Evolutionary conservation across 2,888 invertebrate species (phyloP), one percentile per base, ranked within the genome.

Genomic region (Eupithecia centaureata): DNA sequence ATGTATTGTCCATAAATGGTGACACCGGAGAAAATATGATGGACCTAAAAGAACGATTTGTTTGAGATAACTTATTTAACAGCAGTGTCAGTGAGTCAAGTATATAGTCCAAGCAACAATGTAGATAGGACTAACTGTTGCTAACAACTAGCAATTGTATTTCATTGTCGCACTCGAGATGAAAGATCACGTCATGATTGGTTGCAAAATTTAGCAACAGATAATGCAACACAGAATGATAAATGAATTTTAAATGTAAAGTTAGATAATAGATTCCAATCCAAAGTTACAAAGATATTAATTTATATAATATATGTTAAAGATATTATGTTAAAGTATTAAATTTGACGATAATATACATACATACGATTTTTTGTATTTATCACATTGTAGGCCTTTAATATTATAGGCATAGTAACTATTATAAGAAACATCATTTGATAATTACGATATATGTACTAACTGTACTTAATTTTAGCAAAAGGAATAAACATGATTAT

Each of bases 261-360:
- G 18, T 47, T 61, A 38, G 25, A 42, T 30, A 32, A 28, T 58
- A 63, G 54, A 66, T 63, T 78, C 77, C 65, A 77, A 22, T 47
- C 7, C 8, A 47, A 2, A 22, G 10, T 47, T 47, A 18, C 22
- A 38, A 15, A 13, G 4, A 5, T 15, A 33, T 33, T 13, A n/a
- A 3, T 47, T 4, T 22, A 42, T 42, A 18, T 22, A 42, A 42
- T n/a, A n/a, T n/a, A n/a, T n/a, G n/a, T n/a, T n/a, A n/a, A n/a
- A n/a, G n/a, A n/a, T n/a, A n/a, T n/a, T n/a, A n/a, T n/a, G n/a
- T n/a, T n/a, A n/a, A n/a, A n/a, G n/a, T n/a, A n/a, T n/a, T n/a
- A n/a, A n/a, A n/a, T n/a, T n/a, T n/a, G n/a, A n/a, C n/a, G n/a
- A n/a, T n/a, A n/a, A n/a, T n/a, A n/a, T n/a, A n/a, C n/a, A n/a